Evolutionary conservation across 2,888 invertebrate genomes (phyloP), one percentile per base, ranked within the genome.

Genomic region (Luperina nickerlii): DNA sequence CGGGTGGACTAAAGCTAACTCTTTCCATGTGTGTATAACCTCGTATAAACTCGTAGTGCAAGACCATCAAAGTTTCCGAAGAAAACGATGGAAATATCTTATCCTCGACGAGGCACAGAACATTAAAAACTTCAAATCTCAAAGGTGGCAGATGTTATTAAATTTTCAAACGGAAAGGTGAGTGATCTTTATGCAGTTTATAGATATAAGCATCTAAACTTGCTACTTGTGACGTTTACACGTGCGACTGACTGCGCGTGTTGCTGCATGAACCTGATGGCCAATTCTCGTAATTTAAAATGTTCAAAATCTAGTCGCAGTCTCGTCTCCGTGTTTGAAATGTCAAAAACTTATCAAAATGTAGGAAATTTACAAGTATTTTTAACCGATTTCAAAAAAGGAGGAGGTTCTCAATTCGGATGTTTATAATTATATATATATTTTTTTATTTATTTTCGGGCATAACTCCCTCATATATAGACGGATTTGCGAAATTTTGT

Each of bases 121-220:
- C 94, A 99, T 99, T 83, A 99, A 99, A 96, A 99, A 99, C 96
- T 99, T 99, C 95, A 99, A 99, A 95, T 99, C 99, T 38, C 99
- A 99, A 94, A 97, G 99, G 84, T 99, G 99, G 99, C 99, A 99
- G 96, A 97, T 99, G 92, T 96, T 99, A 88, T 97, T 99, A 78
- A 99, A 99, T 95, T 99, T 99, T 95, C 98, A 99, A 93, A 99
- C 99, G 0, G 98, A 99, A 94, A 98, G 98, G 98, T 98, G 94
- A 96, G 96, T 84, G 42, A n/a, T 32, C 18, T 51, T 51, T 51
- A 24, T 60, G 65, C 7, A 70, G 18, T 51, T 76, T 38, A 57
- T 18, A 48, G 48, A 48, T 9, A 18, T 45, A 42, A 62, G n/a
- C 45, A 45, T 45, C 15, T 54, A 24, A 42, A 69, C n/a, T n/a